Conservation (phyloP, 2,888 invertebrate genomes). For the Torymus auratus region DNA sequence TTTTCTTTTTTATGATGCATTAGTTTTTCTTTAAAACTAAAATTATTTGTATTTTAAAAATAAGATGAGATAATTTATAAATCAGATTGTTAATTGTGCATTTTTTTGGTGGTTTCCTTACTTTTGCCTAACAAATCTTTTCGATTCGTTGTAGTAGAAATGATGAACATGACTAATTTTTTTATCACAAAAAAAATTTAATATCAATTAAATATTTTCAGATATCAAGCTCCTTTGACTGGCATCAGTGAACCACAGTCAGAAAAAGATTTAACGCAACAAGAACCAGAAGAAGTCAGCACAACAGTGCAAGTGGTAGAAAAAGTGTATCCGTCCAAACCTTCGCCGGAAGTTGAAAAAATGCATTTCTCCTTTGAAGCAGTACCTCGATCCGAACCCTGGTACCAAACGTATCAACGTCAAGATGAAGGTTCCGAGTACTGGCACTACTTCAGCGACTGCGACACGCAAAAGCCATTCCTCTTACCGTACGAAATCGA, state of each 20-base stretch:
- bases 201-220: constrained; percentile 34
- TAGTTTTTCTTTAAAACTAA: too few relatives aligned
- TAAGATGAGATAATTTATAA: too few relatives aligned
- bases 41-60: too few relatives aligned
- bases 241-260: constrained; percentile 73
- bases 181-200: background rate
- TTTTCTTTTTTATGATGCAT: too few relatives aligned
- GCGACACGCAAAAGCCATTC: constrained; percentile 81
- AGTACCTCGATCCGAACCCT: constrained; percentile 85
- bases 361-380: constrained; percentile 87
- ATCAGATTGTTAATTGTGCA: too few relatives aligned
- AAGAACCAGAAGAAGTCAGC: constrained; percentile 70
- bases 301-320: constrained; percentile 57
- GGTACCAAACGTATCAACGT: constrained; percentile 87
- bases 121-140: too few relatives aligned
- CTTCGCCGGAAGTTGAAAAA: constrained; percentile 79
- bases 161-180: too few relatives aligned
- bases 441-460: constrained; percentile 80
- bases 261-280: constrained; percentile 69
- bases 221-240: constrained; percentile 75
- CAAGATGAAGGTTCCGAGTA: constrained; percentile 85
- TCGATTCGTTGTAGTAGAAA: too few relatives aligned
- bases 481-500: constrained; percentile 87
- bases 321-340: constrained; percentile 72
- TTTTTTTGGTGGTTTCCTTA: too few relatives aligned